Evolutionary conservation across 2,888 invertebrate genomes (phyloP), one percentile per base, ranked within the genome.

Genomic region (Anorthoa munda): DNA sequence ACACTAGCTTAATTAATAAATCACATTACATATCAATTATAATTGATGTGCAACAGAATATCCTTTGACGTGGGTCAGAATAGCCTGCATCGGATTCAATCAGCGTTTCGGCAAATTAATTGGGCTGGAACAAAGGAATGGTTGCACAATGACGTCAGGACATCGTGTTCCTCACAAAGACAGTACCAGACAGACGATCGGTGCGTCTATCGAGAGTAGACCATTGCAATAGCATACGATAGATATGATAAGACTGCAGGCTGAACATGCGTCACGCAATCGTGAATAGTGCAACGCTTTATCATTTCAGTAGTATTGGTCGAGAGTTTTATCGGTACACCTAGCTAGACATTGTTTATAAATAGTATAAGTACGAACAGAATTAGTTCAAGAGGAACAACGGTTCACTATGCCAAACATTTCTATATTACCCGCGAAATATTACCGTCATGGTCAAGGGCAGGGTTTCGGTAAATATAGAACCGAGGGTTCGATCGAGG

Each of bases 401-500:
- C 39, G 9, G 39, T 39, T 39, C 39, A 39, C 9, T 39, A 26
- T n/a, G 46, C n/a, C 17, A 67, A n/a, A 58, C 2, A 50, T 18
- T 21, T 2, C 45, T 21, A 53, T 15, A 60, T 71, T n/a, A 53
- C 3, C 3, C 4, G 7, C 9, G 26, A 45, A 56, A 50, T 72
- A 50, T 13, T 48, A 5, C n/a, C 21, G 4, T 21, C 45, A 31
- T 23, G 51, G 45, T 66, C 74, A 59, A 66, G 31, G 46, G 7
- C 73, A 46, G 26, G 21, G n/a, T 17, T 9, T 23, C 17, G 12
- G 17, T 39, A 67, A 59, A 63, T 31, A 60, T 53, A 46, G 17
- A 23, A 31, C 39, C 21, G 66, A 74, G 74, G 67, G n/a, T 18
- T 31, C 13, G 9, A 60, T 15, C 4, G n/a, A 60, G 18, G 66